Evolutionary conservation across 1,140 invertebrate species (phyloP).

Genomic region (Orussus abietinus): DNA sequence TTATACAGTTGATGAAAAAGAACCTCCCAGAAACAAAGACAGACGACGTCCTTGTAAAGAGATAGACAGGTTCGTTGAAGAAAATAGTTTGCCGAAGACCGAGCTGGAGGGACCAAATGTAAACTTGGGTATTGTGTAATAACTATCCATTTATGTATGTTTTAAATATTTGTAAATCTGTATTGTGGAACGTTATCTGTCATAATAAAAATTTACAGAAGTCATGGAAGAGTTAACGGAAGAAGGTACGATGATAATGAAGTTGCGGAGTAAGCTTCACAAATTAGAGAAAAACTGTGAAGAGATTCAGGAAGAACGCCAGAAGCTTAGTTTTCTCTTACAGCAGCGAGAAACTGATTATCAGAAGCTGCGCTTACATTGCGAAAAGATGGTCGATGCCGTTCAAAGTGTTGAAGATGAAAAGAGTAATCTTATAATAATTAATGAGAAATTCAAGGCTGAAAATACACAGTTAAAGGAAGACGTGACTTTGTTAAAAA

Average conservation of each 20-base stretch:
- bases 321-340: constrained; percentile 25
- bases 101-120: constrained; percentile 38
- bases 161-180: too few relatives aligned
- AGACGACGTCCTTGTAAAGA: constrained; percentile 38
- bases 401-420: constrained; percentile 32
- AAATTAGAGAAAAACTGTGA: constrained; percentile 36
- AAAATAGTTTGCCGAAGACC: constrained; percentile 37
- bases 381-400: constrained; percentile 26
- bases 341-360: constrained; percentile 33
- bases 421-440: constrained; percentile 22
- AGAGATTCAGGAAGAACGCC: constrained; percentile 21
- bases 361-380: constrained; percentile 25
- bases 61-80: constrained; percentile 38
- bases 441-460: constrained; percentile 38
- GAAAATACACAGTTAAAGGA: constrained; percentile 56
- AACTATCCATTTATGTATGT: constrained; percentile 2
- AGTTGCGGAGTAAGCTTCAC: constrained; percentile 31
- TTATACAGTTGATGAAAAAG: constrained; percentile 17
- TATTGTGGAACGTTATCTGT: too few relatives aligned
- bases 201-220: constrained; percentile 16
- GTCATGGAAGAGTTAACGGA: constrained; percentile 22
- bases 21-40: constrained; percentile 26
- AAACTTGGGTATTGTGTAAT: too few relatives aligned
- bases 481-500: constrained; percentile 64
- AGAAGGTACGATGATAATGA: constrained; percentile 28